These are phyloP conservation scores for Austrofundulus limnaeus DNA, from an alignment of 2,113 vertebrate genomes.

Conservation along the genomic window DNA sequence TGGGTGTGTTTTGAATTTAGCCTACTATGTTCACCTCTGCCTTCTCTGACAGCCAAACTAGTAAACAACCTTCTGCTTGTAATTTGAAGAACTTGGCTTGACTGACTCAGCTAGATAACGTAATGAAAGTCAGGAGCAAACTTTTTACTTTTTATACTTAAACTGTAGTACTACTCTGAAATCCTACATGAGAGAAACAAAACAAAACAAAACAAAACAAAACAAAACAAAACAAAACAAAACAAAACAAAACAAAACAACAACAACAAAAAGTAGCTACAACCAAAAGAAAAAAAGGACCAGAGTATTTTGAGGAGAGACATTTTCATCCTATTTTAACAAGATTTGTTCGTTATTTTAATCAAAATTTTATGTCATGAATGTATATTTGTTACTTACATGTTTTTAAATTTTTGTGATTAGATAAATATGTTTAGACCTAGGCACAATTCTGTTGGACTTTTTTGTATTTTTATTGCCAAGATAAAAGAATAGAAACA, in stretches of 20 bases:
- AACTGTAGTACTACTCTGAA: conserved; percentile 20
- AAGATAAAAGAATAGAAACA: no score
- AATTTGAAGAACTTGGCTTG: background rate
- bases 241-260: no score
- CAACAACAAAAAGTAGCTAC: background rate
- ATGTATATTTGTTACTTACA: no score
- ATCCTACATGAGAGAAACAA: conserved; percentile 11
- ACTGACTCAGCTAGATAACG: conserved; percentile 4
- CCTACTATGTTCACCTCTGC: conserved; percentile 16
- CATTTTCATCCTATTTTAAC: no score
- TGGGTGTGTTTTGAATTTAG: conserved; percentile 13
- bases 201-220: background rate
- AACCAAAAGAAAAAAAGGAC: background rate
- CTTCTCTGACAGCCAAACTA: conserved; percentile 7
- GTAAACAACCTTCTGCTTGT: conserved; percentile 14
- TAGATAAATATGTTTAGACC: no score
- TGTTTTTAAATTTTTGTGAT: no score
- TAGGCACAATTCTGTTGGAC: no score
- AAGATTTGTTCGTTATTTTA: no score
- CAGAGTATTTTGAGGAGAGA: no score
- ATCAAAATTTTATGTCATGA: no score
- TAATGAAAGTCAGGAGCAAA: conserved; percentile 15
- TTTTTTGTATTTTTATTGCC: no score
- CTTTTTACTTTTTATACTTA: background rate
- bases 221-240: no score